Evolutionary conservation across 2,113 vertebrate species (phyloP).

Genomic region (Bos taurus): ARS-UCD2.0 NW_020192292.1:8744001-8744500

Average conservation of each 20-base stretch:
- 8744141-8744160: not conserved
- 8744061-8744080: not conserved
- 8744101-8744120: not conserved
- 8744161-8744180: not conserved
- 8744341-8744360: not conserved
- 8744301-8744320: not conserved
- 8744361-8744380: not conserved
- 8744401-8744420: not conserved
- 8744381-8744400: not conserved
- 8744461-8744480: not conserved
- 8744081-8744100: not conserved
- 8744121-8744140: not conserved
- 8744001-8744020: not conserved
- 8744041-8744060: not conserved
- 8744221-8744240: not conserved
- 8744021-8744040: not conserved
- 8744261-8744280: not conserved
- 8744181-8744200: not conserved
- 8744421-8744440: rapidly evolving
- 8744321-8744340: not conserved
- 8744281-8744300: not conserved
- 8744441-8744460: not conserved
- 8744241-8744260: not conserved
- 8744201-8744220: not conserved
- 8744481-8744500: not conserved